phyloP scores from a whole-genome alignment of 2,113 vertebrate species.

The Formicarius rufipectus region DNA sequence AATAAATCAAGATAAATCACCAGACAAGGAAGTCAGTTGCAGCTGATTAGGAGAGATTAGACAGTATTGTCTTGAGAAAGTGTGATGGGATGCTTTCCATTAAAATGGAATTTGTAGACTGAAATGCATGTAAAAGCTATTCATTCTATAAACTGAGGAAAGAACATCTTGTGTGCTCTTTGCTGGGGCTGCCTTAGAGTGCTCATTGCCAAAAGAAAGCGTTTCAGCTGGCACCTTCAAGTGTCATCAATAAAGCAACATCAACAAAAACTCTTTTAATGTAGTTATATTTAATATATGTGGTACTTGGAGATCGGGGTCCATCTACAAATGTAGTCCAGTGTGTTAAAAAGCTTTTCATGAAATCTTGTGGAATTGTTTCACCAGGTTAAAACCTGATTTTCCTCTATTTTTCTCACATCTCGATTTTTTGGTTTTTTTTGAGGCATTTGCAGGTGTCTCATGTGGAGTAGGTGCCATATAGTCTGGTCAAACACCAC shows the following conservation, averaged over 20 bases:
- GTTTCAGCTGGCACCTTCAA: not conserved
- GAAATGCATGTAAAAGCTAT: not conserved
- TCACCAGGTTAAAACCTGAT: not conserved
- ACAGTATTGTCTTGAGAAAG: conserved; percentile 2
- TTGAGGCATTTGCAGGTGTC: not conserved
- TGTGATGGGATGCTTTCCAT: conserved; percentile 13
- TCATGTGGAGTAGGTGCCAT: not conserved
- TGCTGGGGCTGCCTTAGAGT: not conserved
- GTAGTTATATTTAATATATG: not conserved
- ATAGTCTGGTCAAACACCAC: not conserved
- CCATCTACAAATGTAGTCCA: not conserved
- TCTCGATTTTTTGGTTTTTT: not conserved
- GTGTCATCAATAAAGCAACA: not conserved
- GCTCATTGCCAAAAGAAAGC: not conserved
- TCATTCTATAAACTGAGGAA: not conserved
- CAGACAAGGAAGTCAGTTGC: not conserved
- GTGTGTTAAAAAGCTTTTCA: not conserved
- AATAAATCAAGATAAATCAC: not conserved
- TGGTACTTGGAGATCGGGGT: not conserved
- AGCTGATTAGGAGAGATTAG: conserved; percentile 31
- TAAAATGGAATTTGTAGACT: conserved; percentile 19
- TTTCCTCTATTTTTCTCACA: not conserved
- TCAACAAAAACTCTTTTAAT: not conserved
- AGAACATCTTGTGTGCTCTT: not conserved
- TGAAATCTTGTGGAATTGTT: not conserved